A percentile compares a stretch with the other conserved stretches of the same genome.
phyloP scores from a whole-genome alignment of 2,888 invertebrate species.

The Melieria omissa region DNA sequence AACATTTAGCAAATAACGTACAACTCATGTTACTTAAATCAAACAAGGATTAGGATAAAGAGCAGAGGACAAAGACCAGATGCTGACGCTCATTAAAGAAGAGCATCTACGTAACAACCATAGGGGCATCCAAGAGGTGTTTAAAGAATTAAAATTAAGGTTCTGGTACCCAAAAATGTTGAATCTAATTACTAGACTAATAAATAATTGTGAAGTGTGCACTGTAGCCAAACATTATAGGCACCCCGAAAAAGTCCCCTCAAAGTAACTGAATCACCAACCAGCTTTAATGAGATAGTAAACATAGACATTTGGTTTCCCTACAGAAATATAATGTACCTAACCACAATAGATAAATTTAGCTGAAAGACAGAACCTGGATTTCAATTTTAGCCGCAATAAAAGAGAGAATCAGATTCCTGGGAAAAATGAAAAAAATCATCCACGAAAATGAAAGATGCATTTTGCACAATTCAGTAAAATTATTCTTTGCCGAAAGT shows the following conservation, averaged over 20 bases:
- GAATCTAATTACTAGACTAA: slow-evolving; percentile 14
- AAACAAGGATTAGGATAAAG: too few species aligned
- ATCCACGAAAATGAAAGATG: too few species aligned
- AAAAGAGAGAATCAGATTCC: not conserved
- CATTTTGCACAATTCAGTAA: too few species aligned
- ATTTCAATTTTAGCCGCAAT: slow-evolving; percentile 11
- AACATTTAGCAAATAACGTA: too few species aligned
- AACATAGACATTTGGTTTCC: slow-evolving; percentile 33
- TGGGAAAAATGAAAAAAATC: too few species aligned
- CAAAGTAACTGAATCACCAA: slow-evolving; percentile 20
- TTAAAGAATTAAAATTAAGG: not conserved
- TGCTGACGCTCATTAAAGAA: not conserved
- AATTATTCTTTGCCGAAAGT: too few species aligned
- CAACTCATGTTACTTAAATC: too few species aligned
- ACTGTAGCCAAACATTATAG: slow-evolving; percentile 27
- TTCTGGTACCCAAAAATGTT: slow-evolving; percentile 4
- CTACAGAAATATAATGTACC: slow-evolving; percentile 26
- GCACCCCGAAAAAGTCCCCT: slow-evolving; percentile 14
- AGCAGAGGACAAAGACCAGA: too few species aligned
- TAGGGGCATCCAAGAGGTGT: slow-evolving; percentile 6
- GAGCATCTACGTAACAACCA: slow-evolving; percentile 7
- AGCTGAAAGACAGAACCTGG: slow-evolving; percentile 27
- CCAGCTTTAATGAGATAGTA: slow-evolving; percentile 24
- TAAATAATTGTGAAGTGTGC: slow-evolving; percentile 30
- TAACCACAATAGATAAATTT: slow-evolving; percentile 30